These are phyloP conservation scores for Gephyroberyx darwinii DNA, from an alignment of 2,797 vertebrate genomes.

Conservation along the genomic window DNA sequence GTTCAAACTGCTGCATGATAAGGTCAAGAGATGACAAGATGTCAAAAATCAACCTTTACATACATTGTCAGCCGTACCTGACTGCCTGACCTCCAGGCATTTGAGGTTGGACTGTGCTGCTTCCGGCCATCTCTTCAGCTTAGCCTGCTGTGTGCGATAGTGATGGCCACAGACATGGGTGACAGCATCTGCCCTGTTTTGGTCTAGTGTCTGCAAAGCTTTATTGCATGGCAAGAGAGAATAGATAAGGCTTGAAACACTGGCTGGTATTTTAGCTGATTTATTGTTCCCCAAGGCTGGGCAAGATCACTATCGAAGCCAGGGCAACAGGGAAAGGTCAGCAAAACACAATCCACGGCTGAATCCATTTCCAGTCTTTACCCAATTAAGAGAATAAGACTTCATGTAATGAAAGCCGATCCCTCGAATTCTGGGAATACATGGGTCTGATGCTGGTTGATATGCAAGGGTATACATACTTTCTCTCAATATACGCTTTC, in stretches of 20 bases:
- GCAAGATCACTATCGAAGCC: constrained; percentile 53
- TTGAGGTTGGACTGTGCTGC: neutral
- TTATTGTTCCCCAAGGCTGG: constrained; percentile 56
- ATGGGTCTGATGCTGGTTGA: neutral
- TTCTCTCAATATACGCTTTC: no score
- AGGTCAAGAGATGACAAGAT: constrained; percentile 17
- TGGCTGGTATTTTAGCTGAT: constrained; percentile 73
- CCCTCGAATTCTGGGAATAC: neutral
- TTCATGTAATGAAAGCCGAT: constrained; percentile 1
- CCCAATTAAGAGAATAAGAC: constrained; percentile 15
- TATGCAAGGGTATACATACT: neutral
- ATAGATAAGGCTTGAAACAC: constrained; percentile 67
- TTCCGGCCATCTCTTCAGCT: neutral
- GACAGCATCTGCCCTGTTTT: constrained; percentile 36
- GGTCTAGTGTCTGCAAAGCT: constrained; percentile 28
- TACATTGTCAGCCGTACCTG: constrained; percentile 12
- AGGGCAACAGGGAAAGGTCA: constrained; percentile 73
- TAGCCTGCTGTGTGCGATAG: constrained; percentile 46
- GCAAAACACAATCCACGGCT: constrained; percentile 1
- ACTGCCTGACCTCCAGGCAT: neutral
- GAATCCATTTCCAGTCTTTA: constrained; percentile 3
- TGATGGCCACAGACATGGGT: constrained; percentile 38
- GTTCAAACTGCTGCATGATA: neutral
- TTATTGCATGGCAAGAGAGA: constrained; percentile 44
- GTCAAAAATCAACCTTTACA: constrained; percentile 11